A percentile compares a stretch with the other conserved stretches of the same genome.
Evolutionary conservation across 2,797 vertebrate genomes (phyloP).

Genomic region (Syngnathus rostellatus): DNA sequence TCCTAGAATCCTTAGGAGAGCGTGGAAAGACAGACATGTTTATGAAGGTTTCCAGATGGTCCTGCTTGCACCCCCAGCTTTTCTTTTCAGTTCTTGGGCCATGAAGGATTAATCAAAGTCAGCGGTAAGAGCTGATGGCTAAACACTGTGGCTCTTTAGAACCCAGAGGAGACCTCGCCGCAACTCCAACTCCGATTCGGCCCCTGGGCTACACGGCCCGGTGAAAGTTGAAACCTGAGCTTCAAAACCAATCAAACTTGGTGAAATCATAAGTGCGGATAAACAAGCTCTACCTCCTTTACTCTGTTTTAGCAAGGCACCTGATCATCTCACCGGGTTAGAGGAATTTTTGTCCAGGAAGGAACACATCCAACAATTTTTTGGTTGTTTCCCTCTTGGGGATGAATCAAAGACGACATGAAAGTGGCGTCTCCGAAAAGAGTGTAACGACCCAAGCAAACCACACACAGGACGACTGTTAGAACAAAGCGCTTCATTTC

Average conservation of each 20-base stretch:
- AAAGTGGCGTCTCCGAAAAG: background rate
- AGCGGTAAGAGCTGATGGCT: slow-evolving; percentile 62
- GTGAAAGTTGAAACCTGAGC: slow-evolving; percentile 51
- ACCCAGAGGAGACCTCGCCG: slow-evolving; percentile 50
- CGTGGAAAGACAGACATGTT: slow-evolving; percentile 76
- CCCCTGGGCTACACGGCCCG: slow-evolving; percentile 41
- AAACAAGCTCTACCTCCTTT: slow-evolving; percentile 22
- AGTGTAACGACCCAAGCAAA: background rate
- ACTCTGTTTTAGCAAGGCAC: slow-evolving; percentile 30
- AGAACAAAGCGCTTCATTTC: slow-evolving; percentile 28
- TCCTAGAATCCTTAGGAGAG: slow-evolving; percentile 76
- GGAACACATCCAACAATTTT: background rate
- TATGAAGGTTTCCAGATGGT: slow-evolving; percentile 80
- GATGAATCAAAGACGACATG: slow-evolving; percentile 15
- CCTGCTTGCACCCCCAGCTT: slow-evolving; percentile 66
- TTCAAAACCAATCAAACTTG: slow-evolving; percentile 44
- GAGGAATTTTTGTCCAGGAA: slow-evolving; percentile 20
- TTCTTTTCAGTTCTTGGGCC: slow-evolving; percentile 67
- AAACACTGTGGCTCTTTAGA: slow-evolving; percentile 56
- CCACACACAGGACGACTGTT: slow-evolving; percentile 14
- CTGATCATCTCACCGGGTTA: slow-evolving; percentile 38
- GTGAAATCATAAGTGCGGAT: slow-evolving; percentile 29
- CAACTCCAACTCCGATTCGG: slow-evolving; percentile 42
- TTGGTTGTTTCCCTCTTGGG: slow-evolving; percentile 16
- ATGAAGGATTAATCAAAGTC: slow-evolving; percentile 76